These are phyloP conservation scores for Meriones unguiculatus DNA, from an alignment of 2,113 vertebrate species.

Conservation along the genomic window DNA sequence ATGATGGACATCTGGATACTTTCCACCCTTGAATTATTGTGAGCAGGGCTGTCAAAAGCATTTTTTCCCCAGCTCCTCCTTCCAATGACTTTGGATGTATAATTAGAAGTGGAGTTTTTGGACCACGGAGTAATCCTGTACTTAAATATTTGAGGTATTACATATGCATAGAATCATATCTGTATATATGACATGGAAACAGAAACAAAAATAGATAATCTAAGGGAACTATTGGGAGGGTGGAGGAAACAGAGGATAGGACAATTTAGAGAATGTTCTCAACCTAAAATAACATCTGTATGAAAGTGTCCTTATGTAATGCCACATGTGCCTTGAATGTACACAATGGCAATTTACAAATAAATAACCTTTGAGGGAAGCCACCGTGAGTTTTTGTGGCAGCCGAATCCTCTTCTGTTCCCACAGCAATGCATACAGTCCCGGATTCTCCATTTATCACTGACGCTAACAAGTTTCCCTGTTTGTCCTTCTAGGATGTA, in stretches of 20 bases:
- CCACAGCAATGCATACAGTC: background rate
- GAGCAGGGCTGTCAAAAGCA: background rate
- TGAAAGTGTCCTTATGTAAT: background rate
- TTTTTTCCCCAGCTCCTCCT: background rate
- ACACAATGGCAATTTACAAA: background rate
- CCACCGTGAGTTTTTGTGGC: background rate
- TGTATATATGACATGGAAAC: background rate
- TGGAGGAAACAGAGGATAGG: background rate
- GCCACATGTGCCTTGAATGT: background rate
- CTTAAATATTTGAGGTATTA: background rate
- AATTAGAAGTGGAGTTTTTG: background rate
- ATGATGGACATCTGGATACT: background rate
- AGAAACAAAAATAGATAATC: background rate
- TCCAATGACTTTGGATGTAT: background rate
- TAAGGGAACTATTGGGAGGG: background rate
- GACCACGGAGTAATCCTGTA: background rate
- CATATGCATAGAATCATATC: background rate
- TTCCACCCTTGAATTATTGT: background rate
- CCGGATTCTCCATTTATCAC: background rate
- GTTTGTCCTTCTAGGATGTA: background rate
- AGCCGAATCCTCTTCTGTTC: background rate
- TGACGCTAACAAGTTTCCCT: background rate
- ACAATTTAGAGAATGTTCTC: too few relatives aligned
- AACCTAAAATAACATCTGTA: too few relatives aligned
- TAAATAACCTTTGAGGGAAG: background rate